A percentile compares a stretch with the other conserved stretches of the same genome.
Conservation (phyloP, 92 coral and sea anemone species). For the Zoanthus solanderi region DNA sequence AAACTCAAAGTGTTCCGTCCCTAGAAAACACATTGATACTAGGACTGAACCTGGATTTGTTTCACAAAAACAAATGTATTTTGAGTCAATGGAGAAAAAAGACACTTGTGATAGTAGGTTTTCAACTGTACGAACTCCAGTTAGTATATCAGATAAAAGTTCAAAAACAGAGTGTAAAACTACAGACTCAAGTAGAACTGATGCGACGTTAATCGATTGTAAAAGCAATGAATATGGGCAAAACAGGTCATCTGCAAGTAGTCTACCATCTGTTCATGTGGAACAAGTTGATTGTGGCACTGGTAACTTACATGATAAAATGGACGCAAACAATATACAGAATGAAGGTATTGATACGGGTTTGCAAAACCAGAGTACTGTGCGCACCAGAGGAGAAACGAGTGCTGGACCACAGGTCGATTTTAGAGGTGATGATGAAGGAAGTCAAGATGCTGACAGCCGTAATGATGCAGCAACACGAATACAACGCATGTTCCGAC, state of each 20-base stretch:
- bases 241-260: background rate
- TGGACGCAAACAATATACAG: constrained; percentile 14
- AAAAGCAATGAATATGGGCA: background rate
- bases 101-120: background rate
- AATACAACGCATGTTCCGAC: constrained; percentile 92
- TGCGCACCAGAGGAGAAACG: constrained; percentile 22
- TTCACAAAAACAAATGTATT: constrained; percentile 13
- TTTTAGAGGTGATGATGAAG: background rate
- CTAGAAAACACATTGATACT: constrained; percentile 32
- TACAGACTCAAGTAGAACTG: background rate
- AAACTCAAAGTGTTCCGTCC: background rate
- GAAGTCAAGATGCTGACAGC: constrained; percentile 20
- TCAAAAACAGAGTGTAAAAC: background rate
- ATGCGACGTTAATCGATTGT: background rate
- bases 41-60: constrained; percentile 42
- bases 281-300: constrained; percentile 26
- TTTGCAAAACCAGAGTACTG: background rate
- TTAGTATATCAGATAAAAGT: background rate
- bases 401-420: constrained; percentile 17
- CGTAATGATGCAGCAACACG: constrained; percentile 85
- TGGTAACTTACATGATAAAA: background rate
- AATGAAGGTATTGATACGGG: background rate
- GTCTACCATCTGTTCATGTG: constrained; percentile 23
- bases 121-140: background rate
- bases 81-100: constrained; percentile 26